Percentiles rank a stretch among this genome's conserved stretches.
Evolutionary conservation across 2,113 vertebrate species (phyloP).

Genomic region (Tor tambroides): DNA sequence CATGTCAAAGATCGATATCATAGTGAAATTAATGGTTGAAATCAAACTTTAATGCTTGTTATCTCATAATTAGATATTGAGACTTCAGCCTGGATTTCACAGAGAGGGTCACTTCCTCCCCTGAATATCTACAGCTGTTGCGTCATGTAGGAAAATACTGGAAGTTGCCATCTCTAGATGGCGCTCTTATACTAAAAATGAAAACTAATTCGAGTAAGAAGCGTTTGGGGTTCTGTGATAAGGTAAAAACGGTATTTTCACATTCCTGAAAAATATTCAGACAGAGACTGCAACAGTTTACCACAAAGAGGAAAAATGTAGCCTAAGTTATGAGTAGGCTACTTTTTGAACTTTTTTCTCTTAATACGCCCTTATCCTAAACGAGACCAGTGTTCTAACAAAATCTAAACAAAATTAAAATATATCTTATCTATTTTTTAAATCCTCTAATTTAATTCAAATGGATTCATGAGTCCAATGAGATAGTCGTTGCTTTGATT

Average conservation of each 20-base stretch:
- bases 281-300: background rate
- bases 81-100: too few relatives aligned
- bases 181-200: constrained; percentile 28
- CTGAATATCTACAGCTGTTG: background rate
- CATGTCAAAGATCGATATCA: too few relatives aligned
- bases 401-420: background rate
- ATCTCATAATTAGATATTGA: too few relatives aligned
- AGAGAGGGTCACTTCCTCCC: too few relatives aligned
- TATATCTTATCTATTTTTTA: background rate
- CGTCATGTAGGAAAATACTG: background rate
- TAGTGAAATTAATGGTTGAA: too few relatives aligned
- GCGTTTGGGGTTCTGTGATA: background rate
- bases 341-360: background rate
- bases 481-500: background rate
- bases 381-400: background rate
- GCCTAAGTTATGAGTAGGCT: background rate
- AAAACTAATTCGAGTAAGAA: background rate
- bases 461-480: background rate
- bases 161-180: constrained; percentile 18
- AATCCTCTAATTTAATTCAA: background rate
- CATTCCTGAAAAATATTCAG: background rate
- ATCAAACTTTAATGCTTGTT: too few relatives aligned
- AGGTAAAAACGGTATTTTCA: background rate
- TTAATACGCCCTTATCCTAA: background rate
- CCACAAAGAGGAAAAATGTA: background rate